Evolutionary conservation across 2,888 invertebrate species (phyloP), one percentile per base, ranked within the genome.

Genomic region (Scaptomyza reducta): DNA sequence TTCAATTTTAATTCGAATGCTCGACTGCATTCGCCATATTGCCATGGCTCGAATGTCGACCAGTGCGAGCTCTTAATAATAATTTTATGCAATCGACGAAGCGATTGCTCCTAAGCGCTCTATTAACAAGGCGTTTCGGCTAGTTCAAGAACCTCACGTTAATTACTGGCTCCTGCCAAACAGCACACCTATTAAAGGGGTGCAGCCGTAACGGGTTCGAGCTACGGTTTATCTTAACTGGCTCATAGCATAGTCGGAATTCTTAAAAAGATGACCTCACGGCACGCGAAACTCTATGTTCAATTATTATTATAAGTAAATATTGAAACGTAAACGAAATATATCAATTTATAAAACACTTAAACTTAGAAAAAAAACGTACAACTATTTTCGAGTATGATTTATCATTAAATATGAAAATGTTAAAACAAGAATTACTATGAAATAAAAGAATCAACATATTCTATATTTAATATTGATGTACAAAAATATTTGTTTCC

Each of bases 1-100:
- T 90, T 90, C 79, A 89, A 89, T 89, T 84, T 86, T 83, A 81
- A 90, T 90, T 90, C 79, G 70, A 75, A 68, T 78, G 67, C 70
- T 50, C 70, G 64, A 56, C 72, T 75, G 66, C 68, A 74, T 70
- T 78, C 62, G 51, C 59, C 47, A 44, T 47, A 27, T 18, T 27
- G 18, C 11, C 42, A 38, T 35, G 11, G 33, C 13, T 27, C 55
- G 40, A 40, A 3, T 16, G 10, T 16, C 38, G 14, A 16, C 33
- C 18, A 42, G 59, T 42, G 46, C 45, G 27, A 41, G 11, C 62
- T 62, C 63, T 74, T 76, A 77, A 83, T 85, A 66, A 73, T 58
- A 69, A 54, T 59, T 66, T 66, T 72, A 86, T 75, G 76, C 80
- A 83, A 83, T 74, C 82, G 54, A 14, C 61, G 45, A 65, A 45